Evolutionary conservation across 64 coral and sea anemone genomes (phyloP).

Genomic region (Stichodactyla helianthus): DNA sequence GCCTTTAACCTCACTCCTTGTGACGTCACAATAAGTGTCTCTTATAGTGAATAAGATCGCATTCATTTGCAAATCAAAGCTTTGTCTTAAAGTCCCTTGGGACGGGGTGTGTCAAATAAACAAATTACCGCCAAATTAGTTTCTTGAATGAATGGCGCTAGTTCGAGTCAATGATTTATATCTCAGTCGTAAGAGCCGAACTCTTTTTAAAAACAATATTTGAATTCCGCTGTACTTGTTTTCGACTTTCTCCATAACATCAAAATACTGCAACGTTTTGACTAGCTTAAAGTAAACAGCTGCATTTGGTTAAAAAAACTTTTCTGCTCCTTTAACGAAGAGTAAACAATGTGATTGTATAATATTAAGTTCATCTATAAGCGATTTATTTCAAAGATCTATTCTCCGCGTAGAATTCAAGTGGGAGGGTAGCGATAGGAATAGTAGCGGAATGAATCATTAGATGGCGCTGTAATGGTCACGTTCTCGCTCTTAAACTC

Average conservation of each 20-base stretch:
- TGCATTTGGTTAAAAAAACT: not conserved
- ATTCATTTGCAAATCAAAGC: conserved; percentile 88
- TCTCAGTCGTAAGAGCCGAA: not conserved
- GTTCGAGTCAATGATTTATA: conserved; percentile 15
- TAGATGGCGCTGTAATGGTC: not conserved
- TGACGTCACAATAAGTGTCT: conserved; percentile 77
- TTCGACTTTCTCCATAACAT: not conserved
- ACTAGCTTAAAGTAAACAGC: not conserved
- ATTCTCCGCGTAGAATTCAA: not conserved
- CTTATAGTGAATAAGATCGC: conserved; percentile 34
- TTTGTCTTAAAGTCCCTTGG: conserved; percentile 77
- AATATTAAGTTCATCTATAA: not conserved
- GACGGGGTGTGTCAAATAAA: conserved; percentile 74
- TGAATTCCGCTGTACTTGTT: not conserved
- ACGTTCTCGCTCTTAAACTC: not conserved
- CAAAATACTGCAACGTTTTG: not conserved
- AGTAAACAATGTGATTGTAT: not conserved
- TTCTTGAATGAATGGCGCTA: conserved; percentile 27
- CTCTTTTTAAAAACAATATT: not conserved
- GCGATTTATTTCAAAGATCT: not conserved
- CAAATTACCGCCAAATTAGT: conserved; percentile 85
- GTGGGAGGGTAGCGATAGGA: not conserved
- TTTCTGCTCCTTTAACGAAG: not conserved
- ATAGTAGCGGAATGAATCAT: not conserved
- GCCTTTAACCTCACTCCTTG: conserved; percentile 21